Evolutionary conservation across 2,113 vertebrate genomes (phyloP), one percentile per base, ranked within the genome.

Genomic region (Hydrolagus affinis): DNA sequence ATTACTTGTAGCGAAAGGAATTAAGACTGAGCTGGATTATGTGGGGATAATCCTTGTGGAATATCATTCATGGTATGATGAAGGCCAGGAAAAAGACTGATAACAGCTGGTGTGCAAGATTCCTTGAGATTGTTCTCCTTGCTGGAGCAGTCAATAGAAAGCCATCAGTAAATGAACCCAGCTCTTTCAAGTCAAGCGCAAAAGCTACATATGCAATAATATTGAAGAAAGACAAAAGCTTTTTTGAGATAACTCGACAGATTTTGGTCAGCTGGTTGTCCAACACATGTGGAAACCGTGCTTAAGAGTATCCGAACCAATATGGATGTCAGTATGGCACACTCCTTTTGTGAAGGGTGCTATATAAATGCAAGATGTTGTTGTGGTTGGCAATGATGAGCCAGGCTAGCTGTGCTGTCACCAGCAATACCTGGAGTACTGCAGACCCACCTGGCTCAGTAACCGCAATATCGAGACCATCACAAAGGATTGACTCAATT

Each of bases 61-160:
- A 83, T 83, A 66, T 83, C 25, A 30, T 66, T 68, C 25, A 25
- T 64, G 59, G 60, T 28, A 28, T 80, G 66, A 83, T 83, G 28
- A 83, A 83, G 60, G 25, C 62, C 60, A 66, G 62, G 32, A 83
- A 83, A 83, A 83, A 28, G 78, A 83, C 32, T 30, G 60, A 66
- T 83, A 11, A 28, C 60, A 83, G 57, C 60, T 66, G 78, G 32
- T 30, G 25, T 83, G 66, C 15, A 59, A 59, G 76, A 78, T 78
- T 83, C 23, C 28, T 66, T 64, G 78, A 19, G 62, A 83, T 83
- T 28, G 11, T 83, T 83, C 78, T 83, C 28, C 44, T 66, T 30
- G 62, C 25, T 4, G 1, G 60, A 83, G 15, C 57, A 21, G 25
- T 66, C 78, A 21, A 62, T 21, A 60, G 62, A 30, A 83, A 28